Percentiles rank a stretch among this genome's conserved stretches.
These are phyloP conservation scores for Papilio aristodemus DNA, from an alignment of 1,140 invertebrate species.

Conservation along the genomic window DNA sequence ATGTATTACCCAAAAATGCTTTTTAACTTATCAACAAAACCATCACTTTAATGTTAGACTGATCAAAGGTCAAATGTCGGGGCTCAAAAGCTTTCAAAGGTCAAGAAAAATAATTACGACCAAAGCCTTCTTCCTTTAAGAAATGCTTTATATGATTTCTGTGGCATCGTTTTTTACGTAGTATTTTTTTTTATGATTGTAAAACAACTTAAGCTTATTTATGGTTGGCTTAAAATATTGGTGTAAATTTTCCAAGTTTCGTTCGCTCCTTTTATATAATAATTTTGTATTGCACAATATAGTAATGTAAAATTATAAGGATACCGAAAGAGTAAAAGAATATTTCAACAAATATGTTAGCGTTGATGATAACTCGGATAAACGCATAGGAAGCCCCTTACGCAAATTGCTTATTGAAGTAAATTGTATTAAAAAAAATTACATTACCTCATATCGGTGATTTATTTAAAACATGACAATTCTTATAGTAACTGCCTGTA, in stretches of 20 bases:
- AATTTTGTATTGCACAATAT: background rate
- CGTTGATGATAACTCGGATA: too few relatives aligned
- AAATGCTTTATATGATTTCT: background rate
- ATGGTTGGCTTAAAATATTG: background rate
- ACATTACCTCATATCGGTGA: too few relatives aligned
- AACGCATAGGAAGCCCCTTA: too few relatives aligned
- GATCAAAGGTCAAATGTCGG: slow-evolving; percentile 6
- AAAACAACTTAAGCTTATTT: background rate
- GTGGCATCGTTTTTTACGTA: slow-evolving; percentile 1
- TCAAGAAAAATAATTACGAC: slow-evolving; percentile 7
- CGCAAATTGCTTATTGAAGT: too few relatives aligned
- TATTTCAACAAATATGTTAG: too few relatives aligned
- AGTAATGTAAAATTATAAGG: too few relatives aligned
- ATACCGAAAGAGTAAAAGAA: too few relatives aligned
- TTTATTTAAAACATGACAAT: too few relatives aligned
- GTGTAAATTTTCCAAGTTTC: background rate
- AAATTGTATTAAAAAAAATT: too few relatives aligned
- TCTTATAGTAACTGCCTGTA: background rate
- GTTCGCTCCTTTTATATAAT: background rate
- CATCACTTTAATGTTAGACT: background rate
- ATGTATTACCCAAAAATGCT: background rate
- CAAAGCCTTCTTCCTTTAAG: background rate
- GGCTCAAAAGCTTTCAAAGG: background rate
- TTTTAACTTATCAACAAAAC: background rate
- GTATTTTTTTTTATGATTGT: background rate